Conservation (phyloP, 2,113 vertebrate species). For the Callipepla squamata region DNA sequence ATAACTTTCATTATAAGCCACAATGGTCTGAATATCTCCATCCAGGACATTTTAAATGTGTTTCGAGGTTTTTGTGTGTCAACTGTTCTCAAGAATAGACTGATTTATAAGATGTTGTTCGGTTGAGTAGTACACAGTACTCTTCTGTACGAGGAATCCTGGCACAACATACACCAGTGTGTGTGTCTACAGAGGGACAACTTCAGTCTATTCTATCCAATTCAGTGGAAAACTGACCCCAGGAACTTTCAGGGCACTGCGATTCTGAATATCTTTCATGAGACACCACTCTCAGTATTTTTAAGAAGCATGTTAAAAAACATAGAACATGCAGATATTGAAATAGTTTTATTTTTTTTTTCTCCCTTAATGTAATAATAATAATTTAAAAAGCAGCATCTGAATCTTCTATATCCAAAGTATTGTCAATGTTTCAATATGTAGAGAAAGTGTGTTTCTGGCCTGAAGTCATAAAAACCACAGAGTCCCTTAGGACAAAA, state of each 20-base stretch:
- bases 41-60: not conserved
- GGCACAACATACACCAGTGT: not conserved
- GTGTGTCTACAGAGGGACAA: not conserved
- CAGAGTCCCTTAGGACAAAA: not conserved
- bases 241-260: not conserved
- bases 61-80: not conserved
- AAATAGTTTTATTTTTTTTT: not conserved
- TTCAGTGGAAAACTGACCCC: not conserved
- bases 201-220: not conserved
- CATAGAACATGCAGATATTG: not conserved
- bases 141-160: not conserved
- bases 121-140: not conserved
- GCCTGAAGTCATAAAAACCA: not conserved
- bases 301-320: not conserved
- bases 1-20: not conserved
- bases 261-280: not conserved
- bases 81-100: not conserved
- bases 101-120: not conserved
- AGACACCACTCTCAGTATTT: not conserved
- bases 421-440: not conserved
- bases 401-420: not conserved
- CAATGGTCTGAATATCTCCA: not conserved
- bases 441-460: not conserved
- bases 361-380: not conserved
- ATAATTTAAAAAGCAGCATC: not conserved